phyloP scores from a whole-genome alignment of 1,140 invertebrate species.

The Zaprionus capensis region DNA sequence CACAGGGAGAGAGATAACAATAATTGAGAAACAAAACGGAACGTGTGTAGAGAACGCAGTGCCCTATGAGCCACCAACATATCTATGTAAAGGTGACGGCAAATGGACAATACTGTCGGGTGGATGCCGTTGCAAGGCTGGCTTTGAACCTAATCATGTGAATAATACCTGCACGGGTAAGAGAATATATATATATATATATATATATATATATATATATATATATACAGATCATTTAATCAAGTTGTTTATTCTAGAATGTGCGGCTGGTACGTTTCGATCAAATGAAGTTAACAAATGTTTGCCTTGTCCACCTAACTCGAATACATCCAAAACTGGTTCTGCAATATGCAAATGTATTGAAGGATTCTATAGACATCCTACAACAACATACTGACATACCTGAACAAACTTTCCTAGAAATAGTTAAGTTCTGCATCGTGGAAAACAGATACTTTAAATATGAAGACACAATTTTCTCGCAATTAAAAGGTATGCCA shows the following conservation, averaged over 20 bases:
- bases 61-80: conserved; percentile 90
- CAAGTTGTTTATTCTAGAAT: conserved; percentile 85
- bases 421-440: no score
- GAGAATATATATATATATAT: no score
- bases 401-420: no score
- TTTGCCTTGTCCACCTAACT: conserved; percentile 93
- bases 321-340: conserved; percentile 91
- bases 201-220: no score
- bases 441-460: no score
- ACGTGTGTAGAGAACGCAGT: conserved; percentile 95
- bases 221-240: not conserved
- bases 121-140: conserved; percentile 96
- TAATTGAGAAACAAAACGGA: conserved; percentile 95
- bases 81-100: conserved; percentile 97
- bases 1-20: conserved; percentile 94
- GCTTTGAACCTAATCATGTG: conserved; percentile 93
- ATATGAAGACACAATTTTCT: no score
- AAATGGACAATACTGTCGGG: conserved; percentile 96
- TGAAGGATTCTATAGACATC: conserved; percentile 92
- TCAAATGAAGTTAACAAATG: conserved; percentile 86
- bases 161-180: conserved; percentile 91
- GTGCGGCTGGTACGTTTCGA: conserved; percentile 88
- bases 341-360: conserved; percentile 95
- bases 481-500: no score
- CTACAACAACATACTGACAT: no score